Percentiles rank a stretch among this genome's conserved stretches.
phyloP scores from a whole-genome alignment of 2,113 vertebrate species.

The Regulus satrapa region DNA sequence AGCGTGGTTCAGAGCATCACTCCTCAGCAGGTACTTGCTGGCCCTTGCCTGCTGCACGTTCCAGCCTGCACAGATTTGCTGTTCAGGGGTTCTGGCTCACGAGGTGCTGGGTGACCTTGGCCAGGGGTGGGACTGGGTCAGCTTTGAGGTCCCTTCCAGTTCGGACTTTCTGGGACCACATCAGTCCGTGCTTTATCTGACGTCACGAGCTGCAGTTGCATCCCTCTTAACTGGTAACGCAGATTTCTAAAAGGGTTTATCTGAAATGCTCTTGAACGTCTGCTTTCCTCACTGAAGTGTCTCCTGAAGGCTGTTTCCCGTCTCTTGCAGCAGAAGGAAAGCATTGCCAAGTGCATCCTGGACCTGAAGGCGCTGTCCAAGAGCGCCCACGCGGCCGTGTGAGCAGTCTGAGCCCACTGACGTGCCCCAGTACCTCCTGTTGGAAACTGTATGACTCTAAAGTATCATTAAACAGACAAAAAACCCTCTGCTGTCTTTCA shows the following conservation, averaged over 20 bases:
- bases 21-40: slow-evolving; percentile 82
- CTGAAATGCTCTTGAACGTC: rapidly evolving
- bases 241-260: rapidly evolving
- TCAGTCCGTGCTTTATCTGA: neutral
- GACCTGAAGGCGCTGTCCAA: slow-evolving; percentile 88
- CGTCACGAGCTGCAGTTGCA: rapidly evolving
- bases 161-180: neutral
- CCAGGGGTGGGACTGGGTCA: neutral
- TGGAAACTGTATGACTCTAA: neutral
- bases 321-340: slow-evolving; percentile 88
- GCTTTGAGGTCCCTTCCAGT: neutral
- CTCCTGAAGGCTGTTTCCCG: neutral
- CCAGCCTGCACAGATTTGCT: neutral
- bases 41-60: rapidly evolving
- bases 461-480: slow-evolving; percentile 29
- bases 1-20: slow-evolving; percentile 88
- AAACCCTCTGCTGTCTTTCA: neutral
- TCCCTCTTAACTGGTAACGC: neutral
- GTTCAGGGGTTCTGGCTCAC: neutral
- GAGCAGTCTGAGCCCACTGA: neutral
- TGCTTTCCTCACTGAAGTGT: neutral
- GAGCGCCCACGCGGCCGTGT: slow-evolving; percentile 66
- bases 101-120: no score
- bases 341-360: slow-evolving; percentile 90
- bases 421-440: neutral